These are phyloP conservation scores for Leptoclinus maculatus DNA, from an alignment of 2,797 vertebrate species.

Conservation along the genomic window DNA sequence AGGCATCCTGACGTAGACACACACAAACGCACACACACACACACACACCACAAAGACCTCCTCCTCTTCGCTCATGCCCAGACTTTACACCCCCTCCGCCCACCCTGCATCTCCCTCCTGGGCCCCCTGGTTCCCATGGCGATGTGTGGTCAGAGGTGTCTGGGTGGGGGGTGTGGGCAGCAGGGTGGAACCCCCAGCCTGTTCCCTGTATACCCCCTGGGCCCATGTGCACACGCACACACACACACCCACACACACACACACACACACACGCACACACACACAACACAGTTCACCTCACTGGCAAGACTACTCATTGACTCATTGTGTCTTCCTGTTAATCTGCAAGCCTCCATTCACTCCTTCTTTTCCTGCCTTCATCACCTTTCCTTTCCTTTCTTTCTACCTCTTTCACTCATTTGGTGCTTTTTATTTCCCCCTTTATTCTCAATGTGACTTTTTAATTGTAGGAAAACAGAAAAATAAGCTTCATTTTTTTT, in stretches of 20 bases:
- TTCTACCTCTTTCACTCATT: constrained; percentile 6
- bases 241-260: constrained; percentile 23
- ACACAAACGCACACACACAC: constrained; percentile 35
- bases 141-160: constrained; percentile 83
- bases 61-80: constrained; percentile 64
- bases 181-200: constrained; percentile 84
- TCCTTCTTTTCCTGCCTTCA: constrained; percentile 12
- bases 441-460: neutral
- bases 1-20: neutral
- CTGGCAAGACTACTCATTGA: constrained; percentile 83
- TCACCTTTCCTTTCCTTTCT: neutral
- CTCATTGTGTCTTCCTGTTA: constrained; percentile 79
- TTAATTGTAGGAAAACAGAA: neutral
- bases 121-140: constrained; percentile 86
- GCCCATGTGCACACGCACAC: constrained; percentile 52
- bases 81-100: constrained; percentile 65
- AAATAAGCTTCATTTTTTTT: neutral
- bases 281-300: constrained; percentile 63
- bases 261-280: constrained; percentile 42
- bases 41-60: constrained; percentile 64
- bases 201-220: constrained; percentile 78
- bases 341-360: constrained; percentile 74
- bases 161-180: constrained; percentile 79
- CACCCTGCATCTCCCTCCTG: constrained; percentile 70
- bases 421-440: neutral